These are phyloP conservation scores for Drosophila macrospina DNA, from an alignment of 2,888 invertebrate genomes.

Conservation along the genomic window DNA sequence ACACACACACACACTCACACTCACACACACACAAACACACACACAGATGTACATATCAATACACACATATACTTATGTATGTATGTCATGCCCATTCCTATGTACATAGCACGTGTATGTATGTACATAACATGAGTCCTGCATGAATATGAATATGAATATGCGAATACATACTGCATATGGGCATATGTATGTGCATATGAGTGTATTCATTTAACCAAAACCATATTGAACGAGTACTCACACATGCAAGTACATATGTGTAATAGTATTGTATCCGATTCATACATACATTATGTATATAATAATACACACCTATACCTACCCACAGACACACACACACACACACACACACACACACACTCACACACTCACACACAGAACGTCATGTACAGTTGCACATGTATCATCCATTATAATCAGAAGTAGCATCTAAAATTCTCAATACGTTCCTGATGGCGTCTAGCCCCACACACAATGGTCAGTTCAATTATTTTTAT, in stretches of 20 bases:
- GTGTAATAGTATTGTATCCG: conserved; percentile 5
- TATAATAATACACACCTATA: conserved; percentile 7
- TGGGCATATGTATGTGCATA: conserved; percentile 19
- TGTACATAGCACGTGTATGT: conserved; percentile 25
- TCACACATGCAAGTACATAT: conserved; percentile 19
- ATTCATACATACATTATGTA: conserved; percentile 17
- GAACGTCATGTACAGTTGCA: conserved; percentile 37
- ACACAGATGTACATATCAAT: neutral
- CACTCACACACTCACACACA: neutral
- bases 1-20: conserved; percentile 1
- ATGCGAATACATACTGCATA: conserved; percentile 28
- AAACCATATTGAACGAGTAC: neutral
- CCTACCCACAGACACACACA: conserved; percentile 8
- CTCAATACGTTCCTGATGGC: conserved; percentile 28
- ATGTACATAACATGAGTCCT: conserved; percentile 27
- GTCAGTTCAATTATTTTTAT: conserved; percentile 14
- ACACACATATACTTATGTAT: conserved; percentile 13
- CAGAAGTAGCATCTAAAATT: conserved; percentile 27
- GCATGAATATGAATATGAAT: conserved; percentile 38
- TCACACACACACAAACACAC: neutral
- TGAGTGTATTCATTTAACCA: neutral
- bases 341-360: conserved; percentile 14
- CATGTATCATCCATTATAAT: conserved; percentile 26
- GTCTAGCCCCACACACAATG: conserved; percentile 14
- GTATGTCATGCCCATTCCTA: conserved; percentile 3